phyloP scores from a whole-genome alignment of 2,113 vertebrate species.

The Heterotilapia buettikoferi region DNA sequence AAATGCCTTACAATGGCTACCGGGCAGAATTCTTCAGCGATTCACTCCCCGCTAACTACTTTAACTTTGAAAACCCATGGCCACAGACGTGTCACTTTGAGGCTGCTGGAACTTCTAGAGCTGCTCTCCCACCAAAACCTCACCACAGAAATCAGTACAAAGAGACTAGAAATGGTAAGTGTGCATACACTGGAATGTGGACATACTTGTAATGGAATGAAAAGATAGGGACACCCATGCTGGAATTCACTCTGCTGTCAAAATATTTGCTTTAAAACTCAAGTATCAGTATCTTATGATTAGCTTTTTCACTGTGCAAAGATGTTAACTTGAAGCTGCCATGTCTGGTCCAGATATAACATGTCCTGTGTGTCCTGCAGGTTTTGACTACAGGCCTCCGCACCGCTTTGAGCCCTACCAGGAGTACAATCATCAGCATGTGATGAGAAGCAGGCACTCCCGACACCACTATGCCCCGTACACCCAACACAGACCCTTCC shows the following conservation, averaged over 20 bases:
- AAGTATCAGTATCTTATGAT: accelerated
- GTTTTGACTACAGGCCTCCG: neutral
- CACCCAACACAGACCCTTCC: neutral
- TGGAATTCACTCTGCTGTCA: neutral
- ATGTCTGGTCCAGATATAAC: accelerated
- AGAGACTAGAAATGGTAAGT: neutral
- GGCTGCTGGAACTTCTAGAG: neutral
- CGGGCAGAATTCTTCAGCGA: neutral
- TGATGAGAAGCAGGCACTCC: constrained; percentile 14
- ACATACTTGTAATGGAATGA: neutral
- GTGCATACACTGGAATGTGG: accelerated
- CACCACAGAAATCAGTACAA: neutral
- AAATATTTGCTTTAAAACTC: neutral
- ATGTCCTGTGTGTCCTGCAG: neutral
- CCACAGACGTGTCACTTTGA: neutral
- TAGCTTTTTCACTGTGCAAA: neutral
- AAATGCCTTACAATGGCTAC: accelerated
- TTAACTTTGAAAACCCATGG: neutral
- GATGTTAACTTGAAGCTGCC: neutral
- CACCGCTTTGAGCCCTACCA: neutral
- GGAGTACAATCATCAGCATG: neutral
- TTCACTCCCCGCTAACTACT: neutral
- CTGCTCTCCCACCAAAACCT: neutral
- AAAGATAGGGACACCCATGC: accelerated
- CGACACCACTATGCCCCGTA: constrained; percentile 29